These are phyloP conservation scores for Campylorhamphus procurvoides DNA, from an alignment of 2,113 vertebrate species.

Conservation along the genomic window DNA sequence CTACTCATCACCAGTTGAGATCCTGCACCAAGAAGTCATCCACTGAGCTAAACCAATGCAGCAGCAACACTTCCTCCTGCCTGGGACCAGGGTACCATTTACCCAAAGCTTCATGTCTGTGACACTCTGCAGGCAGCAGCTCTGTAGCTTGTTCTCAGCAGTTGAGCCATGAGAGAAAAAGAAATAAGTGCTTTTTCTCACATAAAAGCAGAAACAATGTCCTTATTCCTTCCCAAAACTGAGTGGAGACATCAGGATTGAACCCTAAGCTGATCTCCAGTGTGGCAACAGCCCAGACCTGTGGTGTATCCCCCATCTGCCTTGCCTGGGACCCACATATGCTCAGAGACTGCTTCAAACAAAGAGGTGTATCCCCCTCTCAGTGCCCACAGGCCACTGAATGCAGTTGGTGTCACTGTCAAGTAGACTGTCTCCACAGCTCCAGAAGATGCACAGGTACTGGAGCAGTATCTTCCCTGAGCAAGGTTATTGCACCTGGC, in stretches of 20 bases:
- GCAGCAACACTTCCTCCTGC: background rate
- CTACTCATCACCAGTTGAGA: background rate
- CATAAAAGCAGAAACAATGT: background rate
- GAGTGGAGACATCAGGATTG: background rate
- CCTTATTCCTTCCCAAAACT: background rate
- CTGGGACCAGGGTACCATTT: background rate
- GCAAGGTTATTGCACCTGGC: background rate
- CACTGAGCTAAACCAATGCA: background rate
- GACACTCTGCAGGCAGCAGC: background rate
- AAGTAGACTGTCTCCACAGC: accelerated
- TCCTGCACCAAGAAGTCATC: background rate
- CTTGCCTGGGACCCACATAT: background rate
- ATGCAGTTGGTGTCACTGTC: background rate
- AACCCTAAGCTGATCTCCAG: background rate
- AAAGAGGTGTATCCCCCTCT: background rate
- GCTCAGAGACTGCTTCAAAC: background rate
- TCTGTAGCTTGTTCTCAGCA: background rate
- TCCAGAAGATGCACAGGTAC: background rate
- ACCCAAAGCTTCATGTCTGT: background rate
- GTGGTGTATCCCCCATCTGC: background rate
- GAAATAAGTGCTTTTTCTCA: background rate
- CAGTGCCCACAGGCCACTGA: accelerated
- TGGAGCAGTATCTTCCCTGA: background rate
- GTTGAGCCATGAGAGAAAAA: background rate
- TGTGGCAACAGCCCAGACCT: background rate